Conservation (phyloP, 2,113 vertebrate species). For the Cochlearius cochlearius region DNA sequence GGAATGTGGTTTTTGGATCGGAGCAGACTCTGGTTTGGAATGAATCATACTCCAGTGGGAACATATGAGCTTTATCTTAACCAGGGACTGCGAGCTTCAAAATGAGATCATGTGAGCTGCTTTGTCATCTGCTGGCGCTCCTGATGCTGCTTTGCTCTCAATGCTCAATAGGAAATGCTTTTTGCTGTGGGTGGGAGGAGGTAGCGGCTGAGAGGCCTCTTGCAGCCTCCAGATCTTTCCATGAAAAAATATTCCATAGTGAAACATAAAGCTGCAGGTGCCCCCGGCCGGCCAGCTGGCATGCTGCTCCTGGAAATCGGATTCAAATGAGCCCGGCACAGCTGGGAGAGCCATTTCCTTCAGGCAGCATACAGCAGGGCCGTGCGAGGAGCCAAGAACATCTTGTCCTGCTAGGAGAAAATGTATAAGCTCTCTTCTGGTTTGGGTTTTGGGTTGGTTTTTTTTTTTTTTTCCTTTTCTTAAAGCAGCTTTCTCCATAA, state of each 20-base stretch:
- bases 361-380: constrained; percentile 20
- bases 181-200: not conserved
- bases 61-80: not conserved
- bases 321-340: constrained; percentile 39
- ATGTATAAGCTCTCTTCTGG: constrained; percentile 9
- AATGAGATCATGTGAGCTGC: not conserved
- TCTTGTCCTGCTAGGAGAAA: constrained; percentile 47
- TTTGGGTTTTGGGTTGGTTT: not conserved
- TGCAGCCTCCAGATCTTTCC: constrained; percentile 53
- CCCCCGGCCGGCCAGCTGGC: constrained; percentile 39
- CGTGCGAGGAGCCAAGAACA: constrained; percentile 36
- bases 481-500: not conserved
- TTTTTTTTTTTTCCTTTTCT: not conserved
- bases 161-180: not conserved
- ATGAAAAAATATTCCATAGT: constrained; percentile 32
- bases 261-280: constrained; percentile 51
- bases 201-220: constrained; percentile 5
- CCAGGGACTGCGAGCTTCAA: not conserved
- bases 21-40: not conserved
- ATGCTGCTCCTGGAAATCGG: constrained; percentile 47
- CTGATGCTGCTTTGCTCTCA: not conserved
- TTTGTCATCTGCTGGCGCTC: not conserved
- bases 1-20: not conserved
- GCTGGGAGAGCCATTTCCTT: constrained; percentile 63
- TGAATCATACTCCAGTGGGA: not conserved